A percentile compares a stretch with the other conserved stretches of the same genome.
Conservation (phyloP, 2,888 invertebrate genomes). For the Macrophya annulata region DNA sequence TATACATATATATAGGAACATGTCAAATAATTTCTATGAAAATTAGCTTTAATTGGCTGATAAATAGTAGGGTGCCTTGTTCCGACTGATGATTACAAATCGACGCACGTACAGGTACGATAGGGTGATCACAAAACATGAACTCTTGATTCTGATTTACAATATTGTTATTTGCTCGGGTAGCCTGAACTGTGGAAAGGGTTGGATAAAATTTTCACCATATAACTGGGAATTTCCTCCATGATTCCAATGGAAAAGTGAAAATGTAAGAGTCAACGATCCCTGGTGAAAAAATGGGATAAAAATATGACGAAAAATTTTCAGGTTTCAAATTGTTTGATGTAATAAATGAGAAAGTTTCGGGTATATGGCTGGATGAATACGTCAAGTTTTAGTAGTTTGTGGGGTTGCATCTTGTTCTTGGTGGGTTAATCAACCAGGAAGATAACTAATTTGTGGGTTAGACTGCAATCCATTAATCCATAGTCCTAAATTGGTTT, state of each 20-base stretch:
- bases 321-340: neutral
- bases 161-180: neutral
- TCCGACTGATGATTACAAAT: neutral
- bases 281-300: neutral
- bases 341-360: neutral
- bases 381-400: neutral
- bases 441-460: constrained; percentile 48
- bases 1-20: too few relatives aligned
- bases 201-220: neutral
- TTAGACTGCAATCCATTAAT: constrained; percentile 49
- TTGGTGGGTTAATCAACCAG: neutral
- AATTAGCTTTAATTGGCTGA: neutral
- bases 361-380: neutral
- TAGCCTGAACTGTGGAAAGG: neutral
- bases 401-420: constrained; percentile 6
- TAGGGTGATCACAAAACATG: neutral
- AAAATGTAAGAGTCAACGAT: neutral
- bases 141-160: neutral
- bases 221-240: neutral
- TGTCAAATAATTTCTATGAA: neutral
- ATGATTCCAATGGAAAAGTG: neutral
- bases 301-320: neutral
- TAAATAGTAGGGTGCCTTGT: neutral
- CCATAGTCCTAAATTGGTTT: constrained; percentile 51
- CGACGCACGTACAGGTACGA: neutral